Conservation (phyloP, 2,888 invertebrate species). For the Cantharis lateralis region DNA sequence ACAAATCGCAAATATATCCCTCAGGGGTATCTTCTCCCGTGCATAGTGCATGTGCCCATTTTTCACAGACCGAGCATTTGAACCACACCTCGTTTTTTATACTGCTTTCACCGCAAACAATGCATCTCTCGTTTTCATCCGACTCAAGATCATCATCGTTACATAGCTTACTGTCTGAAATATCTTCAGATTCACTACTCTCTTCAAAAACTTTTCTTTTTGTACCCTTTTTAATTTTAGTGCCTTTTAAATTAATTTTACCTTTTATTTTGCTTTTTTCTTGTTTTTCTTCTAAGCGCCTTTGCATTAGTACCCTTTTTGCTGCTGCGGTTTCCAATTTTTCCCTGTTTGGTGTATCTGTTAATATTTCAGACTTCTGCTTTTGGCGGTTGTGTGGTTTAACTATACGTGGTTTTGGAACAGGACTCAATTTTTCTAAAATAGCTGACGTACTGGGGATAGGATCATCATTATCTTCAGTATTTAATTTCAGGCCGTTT, state of each 20-base stretch:
- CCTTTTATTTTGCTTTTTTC: neutral
- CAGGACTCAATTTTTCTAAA: too few relatives aligned
- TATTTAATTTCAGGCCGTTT: too few relatives aligned
- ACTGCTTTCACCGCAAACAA: neutral
- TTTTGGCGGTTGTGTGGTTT: too few relatives aligned
- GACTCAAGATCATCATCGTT: constrained; percentile 1
- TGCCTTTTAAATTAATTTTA: neutral
- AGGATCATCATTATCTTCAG: too few relatives aligned
- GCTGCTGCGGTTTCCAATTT: neutral
- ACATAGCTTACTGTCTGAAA: too few relatives aligned
- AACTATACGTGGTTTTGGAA: too few relatives aligned
- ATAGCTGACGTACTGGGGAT: too few relatives aligned
- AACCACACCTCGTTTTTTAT: neutral
- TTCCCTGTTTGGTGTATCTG: constrained; percentile 9
- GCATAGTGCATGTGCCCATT: constrained; percentile 3
- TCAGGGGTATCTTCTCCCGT: neutral
- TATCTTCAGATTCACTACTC: too few relatives aligned
- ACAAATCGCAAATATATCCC: constrained; percentile 2
- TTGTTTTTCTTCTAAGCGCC: constrained; percentile 7
- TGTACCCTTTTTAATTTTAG: neutral
- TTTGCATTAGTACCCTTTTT: neutral
- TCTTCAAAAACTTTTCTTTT: too few relatives aligned
- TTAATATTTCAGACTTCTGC: too few relatives aligned
- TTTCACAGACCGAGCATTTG: neutral
- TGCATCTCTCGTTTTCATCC: neutral